Evolutionary conservation across 1,140 invertebrate genomes (phyloP).

Genomic region (Kradibia gibbosae): DNA sequence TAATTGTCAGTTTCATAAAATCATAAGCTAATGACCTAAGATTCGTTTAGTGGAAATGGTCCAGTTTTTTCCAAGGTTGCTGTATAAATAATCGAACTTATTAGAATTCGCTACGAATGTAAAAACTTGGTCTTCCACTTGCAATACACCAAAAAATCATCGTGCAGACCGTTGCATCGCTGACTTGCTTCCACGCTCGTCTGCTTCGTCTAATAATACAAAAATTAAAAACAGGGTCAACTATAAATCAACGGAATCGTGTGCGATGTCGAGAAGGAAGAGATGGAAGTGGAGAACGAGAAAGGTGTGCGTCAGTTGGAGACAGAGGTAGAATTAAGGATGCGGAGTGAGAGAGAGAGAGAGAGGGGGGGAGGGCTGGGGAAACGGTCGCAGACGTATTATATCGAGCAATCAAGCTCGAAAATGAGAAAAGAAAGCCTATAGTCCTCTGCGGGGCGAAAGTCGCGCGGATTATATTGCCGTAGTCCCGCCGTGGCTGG

Average conservation of each 20-base stretch:
- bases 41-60: no score
- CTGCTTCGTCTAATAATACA: neutral
- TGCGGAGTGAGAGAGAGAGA: neutral
- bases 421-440: constrained; percentile 34
- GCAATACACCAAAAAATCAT: neutral
- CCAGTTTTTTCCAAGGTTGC: no score
- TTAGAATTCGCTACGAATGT: no score
- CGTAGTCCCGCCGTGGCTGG: neutral
- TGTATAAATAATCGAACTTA: no score
- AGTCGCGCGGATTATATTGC: constrained; percentile 28
- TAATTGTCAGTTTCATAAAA: no score
- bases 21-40: no score
- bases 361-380: neutral
- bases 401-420: constrained; percentile 44
- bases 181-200: neutral
- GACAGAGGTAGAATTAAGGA: no score
- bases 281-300: neutral
- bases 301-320: no score
- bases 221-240: constrained; percentile 4
- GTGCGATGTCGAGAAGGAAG: neutral
- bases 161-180: neutral
- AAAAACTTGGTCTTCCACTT: no score
- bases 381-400: constrained; percentile 6
- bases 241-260: constrained; percentile 24
- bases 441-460: constrained; percentile 9